Evolutionary conservation across 2,888 invertebrate species (phyloP), one percentile per base, ranked within the genome.

Genomic region (Acanthoscelides obtectus): DNA sequence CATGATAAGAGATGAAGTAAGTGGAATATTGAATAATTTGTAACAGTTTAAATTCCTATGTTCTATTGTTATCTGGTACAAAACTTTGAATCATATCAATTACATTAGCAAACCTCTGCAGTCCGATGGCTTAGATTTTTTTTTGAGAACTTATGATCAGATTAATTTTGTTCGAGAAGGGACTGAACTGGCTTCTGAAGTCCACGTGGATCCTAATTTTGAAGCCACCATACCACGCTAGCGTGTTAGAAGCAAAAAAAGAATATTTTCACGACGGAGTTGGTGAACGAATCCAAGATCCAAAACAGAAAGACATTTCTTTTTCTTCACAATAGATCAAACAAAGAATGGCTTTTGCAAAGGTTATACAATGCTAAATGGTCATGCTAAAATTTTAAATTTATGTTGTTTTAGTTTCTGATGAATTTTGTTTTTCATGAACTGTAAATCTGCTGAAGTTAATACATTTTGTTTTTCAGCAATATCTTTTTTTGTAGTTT

Each of bases 201-300:
- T 68, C 65, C 64, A 71, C 71, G 67, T 71, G 22, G 71, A 68
- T 19, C 67, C 45, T 65, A 71, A 71, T 71, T 71, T 68, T 68
- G 71, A 71, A 71, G 25, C 20, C 68, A 71, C 68, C 68, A 68
- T 68, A 68, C 27, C 70, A 70, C 66, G 66, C n/a, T 66, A 66
- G 21, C 21, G 70, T 27, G 70, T 70, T 63, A 68, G 64, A 71
- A 71, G 22, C 63, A 67, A 64, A 71, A 71, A 22, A 2, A 0
- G 68, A 71, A 22, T 71, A 64, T 64, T 71, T 63, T 3, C 67
- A 70, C 63, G 67, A 67, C 22, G 21, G 45, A 27, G 20, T 22
- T 63, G 67, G 21, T 71, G 68, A 68, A 68, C 68, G 25, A 20
- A 25, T 68, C 27, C 25, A 25, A 68, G 68, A 68, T 25, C 27